Percentiles rank a stretch among this genome's conserved stretches.
Evolutionary conservation across 1,140 invertebrate species (phyloP).

Genomic region (Cyphomyrmex costatus): DNA sequence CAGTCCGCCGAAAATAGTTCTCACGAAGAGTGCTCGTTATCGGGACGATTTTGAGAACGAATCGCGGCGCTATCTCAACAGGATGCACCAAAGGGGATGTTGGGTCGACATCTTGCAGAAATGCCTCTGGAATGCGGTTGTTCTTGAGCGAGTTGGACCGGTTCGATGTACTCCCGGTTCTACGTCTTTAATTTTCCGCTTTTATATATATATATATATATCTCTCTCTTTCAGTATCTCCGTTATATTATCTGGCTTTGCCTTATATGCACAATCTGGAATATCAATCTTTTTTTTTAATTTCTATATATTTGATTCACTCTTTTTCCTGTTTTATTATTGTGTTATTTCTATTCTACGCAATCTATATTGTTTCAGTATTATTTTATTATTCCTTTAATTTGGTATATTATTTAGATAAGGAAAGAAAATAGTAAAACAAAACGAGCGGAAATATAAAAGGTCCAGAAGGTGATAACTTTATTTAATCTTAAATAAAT

Average conservation of each 20-base stretch:
- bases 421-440: no score
- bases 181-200: conserved; percentile 49
- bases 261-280: conserved; percentile 3
- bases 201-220: conserved; percentile 24
- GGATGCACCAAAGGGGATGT: conserved; percentile 47
- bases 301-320: not conserved
- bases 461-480: no score
- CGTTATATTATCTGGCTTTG: not conserved
- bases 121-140: conserved; percentile 66
- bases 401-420: not conserved
- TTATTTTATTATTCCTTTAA: not conserved
- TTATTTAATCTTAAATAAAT: no score
- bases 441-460: no score
- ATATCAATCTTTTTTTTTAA: not conserved
- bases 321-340: not conserved
- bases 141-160: conserved; percentile 64
- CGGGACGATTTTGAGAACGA: not conserved
- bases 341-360: not conserved
- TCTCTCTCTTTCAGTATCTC: not conserved
- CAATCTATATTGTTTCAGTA: not conserved
- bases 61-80: conserved; percentile 10
- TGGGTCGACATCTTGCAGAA: conserved; percentile 35
- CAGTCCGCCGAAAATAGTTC: conserved; percentile 62
- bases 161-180: conserved; percentile 57
- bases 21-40: conserved; percentile 16